These are phyloP conservation scores for Phenganax stokvisi DNA, from an alignment of 92 coral and sea anemone species.

Conservation along the genomic window DNA sequence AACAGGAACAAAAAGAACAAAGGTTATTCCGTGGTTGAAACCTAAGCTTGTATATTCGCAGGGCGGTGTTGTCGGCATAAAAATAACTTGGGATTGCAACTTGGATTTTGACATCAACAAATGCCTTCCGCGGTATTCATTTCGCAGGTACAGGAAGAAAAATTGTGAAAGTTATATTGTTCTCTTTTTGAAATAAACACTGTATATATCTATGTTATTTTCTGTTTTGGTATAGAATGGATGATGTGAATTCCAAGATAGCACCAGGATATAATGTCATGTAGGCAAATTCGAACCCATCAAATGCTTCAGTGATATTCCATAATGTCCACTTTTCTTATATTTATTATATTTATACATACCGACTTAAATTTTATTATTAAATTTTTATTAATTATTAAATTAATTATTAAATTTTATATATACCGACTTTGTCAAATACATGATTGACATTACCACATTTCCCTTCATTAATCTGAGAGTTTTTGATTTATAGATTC, in stretches of 20 bases:
- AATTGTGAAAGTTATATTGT: too few species aligned
- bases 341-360: too few species aligned
- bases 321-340: not conserved
- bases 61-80: constrained; percentile 68
- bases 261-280: constrained; percentile 87
- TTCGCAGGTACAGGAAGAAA: constrained; percentile 52
- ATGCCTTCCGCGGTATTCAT: constrained; percentile 62
- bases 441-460: too few species aligned
- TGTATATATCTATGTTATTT: not conserved
- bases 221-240: constrained; percentile 48
- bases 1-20: too few species aligned
- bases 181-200: not conserved
- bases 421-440: too few species aligned
- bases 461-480: too few species aligned
- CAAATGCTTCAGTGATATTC: too few species aligned
- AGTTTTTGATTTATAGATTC: not conserved
- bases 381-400: too few species aligned
- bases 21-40: too few species aligned
- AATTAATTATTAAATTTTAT: too few species aligned
- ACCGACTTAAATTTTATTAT: too few species aligned
- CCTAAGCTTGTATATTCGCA: not conserved
- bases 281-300: constrained; percentile 17
- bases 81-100: constrained; percentile 63
- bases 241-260: constrained; percentile 57
- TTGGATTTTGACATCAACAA: constrained; percentile 53